Evolutionary conservation across 2,113 vertebrate species (phyloP), one percentile per base, ranked within the genome.

Genomic region (Sterrhoptilus dennistouni): DNA sequence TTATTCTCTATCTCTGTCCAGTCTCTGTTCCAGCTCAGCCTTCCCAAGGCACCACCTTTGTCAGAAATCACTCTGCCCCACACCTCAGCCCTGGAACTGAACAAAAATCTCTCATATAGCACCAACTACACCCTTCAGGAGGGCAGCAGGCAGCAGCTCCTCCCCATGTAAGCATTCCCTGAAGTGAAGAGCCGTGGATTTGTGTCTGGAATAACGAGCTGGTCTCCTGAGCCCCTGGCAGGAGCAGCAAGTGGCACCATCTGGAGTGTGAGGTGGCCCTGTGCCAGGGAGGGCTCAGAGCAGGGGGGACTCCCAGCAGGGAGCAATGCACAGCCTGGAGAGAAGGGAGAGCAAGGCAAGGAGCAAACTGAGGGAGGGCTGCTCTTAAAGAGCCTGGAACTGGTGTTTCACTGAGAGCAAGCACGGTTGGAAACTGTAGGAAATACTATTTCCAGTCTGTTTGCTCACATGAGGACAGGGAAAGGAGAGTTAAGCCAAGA

Each of bases 211-310:
- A 40, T 53, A 31, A 66, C 12, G 45, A 95, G 66, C 89, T 89
- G 17, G 25, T 42, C 74, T 49, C 68, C 53, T 75, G 89, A 83
- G 92, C 85, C 83, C 44, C 36, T 87, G n/a, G 85, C 83, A 97
- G 85, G 28, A 83, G 90, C 88, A 95, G 96, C 80, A 90, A 95
- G 82, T 93, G 76, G 42, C 64, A 88, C 93, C 96, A 97, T 94
- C 92, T 94, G 96, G 92, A 92, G 92, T 68, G 83, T 38, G 63
- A 79, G 53, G 18, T 87, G 88, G 93, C 72, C 80, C 18, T 0
- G 6, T 81, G 70, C 90, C 53, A 25, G 4, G 24, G 70, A 54
- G n/a, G 42, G 29, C 44, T 63, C 11, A 22, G 66, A 76, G 56
- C 78, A 74, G 29, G n/a, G 63, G 54, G 3, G 33, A 33, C 74